phyloP scores from a whole-genome alignment of 2,888 invertebrate species.

The Perizoma affinitatum region DNA sequence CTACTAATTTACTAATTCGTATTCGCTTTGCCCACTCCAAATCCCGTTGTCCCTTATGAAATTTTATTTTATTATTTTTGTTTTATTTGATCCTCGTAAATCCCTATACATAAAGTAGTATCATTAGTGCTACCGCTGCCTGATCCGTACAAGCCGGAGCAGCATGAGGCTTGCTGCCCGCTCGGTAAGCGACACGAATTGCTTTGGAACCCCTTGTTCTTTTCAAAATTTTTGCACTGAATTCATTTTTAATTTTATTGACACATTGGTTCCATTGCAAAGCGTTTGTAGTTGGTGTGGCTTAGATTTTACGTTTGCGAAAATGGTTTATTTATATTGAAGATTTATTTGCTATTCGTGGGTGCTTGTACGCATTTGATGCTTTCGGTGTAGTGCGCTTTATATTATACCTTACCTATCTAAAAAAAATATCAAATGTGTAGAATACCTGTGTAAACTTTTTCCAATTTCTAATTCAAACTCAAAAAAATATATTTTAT shows the following conservation, averaged over 20 bases:
- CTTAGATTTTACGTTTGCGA: constrained; percentile 63
- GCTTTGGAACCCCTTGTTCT: constrained; percentile 52
- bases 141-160: constrained; percentile 93
- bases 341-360: constrained; percentile 40
- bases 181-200: constrained; percentile 87
- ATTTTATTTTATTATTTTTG: constrained; percentile 61
- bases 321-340: constrained; percentile 37
- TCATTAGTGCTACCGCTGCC: constrained; percentile 92
- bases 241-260: constrained; percentile 26
- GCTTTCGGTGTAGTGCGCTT: constrained; percentile 52
- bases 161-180: constrained; percentile 96
- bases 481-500: too few relatives aligned
- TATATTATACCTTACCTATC: constrained; percentile 18
- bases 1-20: constrained; percentile 84
- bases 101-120: constrained; percentile 82
- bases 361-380: constrained; percentile 46
- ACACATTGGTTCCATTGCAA: constrained; percentile 60
- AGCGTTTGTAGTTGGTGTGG: constrained; percentile 67
- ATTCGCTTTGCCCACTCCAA: constrained; percentile 78
- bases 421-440: constrained; percentile 51
- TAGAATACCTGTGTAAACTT: constrained; percentile 50
- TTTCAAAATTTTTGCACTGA: constrained; percentile 34
- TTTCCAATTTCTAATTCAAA: constrained; percentile 29
- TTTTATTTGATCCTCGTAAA: constrained; percentile 65
- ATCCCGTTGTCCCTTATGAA: constrained; percentile 60